A percentile compares a stretch with the other conserved stretches of the same genome.
Evolutionary conservation across 2,888 invertebrate species (phyloP).

Genomic region (Zeuzera pyrina): DNA sequence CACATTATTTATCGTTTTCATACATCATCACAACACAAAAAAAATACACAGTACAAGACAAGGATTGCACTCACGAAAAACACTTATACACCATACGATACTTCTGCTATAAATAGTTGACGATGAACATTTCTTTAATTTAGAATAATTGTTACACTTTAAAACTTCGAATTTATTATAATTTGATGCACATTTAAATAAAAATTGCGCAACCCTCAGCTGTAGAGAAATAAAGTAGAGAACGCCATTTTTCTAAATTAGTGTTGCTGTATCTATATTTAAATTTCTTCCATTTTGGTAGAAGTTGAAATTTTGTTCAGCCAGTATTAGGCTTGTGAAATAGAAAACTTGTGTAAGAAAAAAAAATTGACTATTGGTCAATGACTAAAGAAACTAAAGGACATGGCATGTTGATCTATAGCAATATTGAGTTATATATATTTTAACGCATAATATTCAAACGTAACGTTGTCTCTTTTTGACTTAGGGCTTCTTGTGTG

Average conservation of each 20-base stretch:
- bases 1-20: slow-evolving; percentile 61
- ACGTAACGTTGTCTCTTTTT: no score
- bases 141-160: slow-evolving; percentile 36
- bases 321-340: no score
- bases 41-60: slow-evolving; percentile 69
- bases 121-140: slow-evolving; percentile 37
- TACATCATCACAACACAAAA: slow-evolving; percentile 67
- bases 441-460: no score
- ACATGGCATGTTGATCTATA: no score
- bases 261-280: slow-evolving; percentile 28
- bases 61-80: slow-evolving; percentile 42
- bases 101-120: slow-evolving; percentile 32
- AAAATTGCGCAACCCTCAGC: slow-evolving; percentile 72
- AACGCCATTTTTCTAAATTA: slow-evolving; percentile 62
- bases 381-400: no score
- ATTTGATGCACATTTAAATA: slow-evolving; percentile 63
- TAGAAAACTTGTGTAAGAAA: no score
- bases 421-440: no score
- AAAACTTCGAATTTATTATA: slow-evolving; percentile 39
- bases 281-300: not conserved
- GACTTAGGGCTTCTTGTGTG: no score
- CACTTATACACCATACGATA: slow-evolving; percentile 35
- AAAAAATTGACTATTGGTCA: no score
- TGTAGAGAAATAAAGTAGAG: no score
- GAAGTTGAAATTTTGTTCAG: no score